phyloP scores from a whole-genome alignment of 2,888 invertebrate species.

The Endotricha flammealis region DNA sequence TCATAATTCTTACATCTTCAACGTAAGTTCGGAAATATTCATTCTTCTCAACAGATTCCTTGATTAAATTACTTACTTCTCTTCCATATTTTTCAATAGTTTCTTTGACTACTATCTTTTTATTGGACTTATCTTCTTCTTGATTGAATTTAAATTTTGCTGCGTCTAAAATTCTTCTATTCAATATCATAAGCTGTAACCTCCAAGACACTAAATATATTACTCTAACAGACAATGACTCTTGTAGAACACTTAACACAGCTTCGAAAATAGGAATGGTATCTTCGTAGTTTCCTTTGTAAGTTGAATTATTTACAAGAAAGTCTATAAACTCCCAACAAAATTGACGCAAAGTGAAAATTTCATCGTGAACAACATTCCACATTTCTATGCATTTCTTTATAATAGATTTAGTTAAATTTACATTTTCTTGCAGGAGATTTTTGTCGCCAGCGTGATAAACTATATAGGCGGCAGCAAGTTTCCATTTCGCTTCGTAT shows the following conservation, averaged over 20 bases:
- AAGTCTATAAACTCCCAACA: constrained; percentile 21
- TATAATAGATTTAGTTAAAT: constrained; percentile 24
- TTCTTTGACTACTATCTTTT: constrained; percentile 7
- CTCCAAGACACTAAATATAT: constrained; percentile 34
- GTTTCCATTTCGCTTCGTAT: constrained; percentile 30
- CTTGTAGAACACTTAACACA: constrained; percentile 22
- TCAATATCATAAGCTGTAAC: constrained; percentile 24
- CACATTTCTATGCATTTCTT: constrained; percentile 24
- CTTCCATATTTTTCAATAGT: constrained; percentile 22
- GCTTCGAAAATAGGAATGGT: constrained; percentile 24
- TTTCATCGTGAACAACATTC: constrained; percentile 17
- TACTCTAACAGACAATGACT: constrained; percentile 21
- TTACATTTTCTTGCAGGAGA: constrained; percentile 18
- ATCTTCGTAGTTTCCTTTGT: constrained; percentile 14
- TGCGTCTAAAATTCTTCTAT: constrained; percentile 19
- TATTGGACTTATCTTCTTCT: neutral
- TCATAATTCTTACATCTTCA: neutral
- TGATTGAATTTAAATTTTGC: constrained; percentile 8
- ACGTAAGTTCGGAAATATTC: constrained; percentile 10
- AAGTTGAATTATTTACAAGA: neutral
- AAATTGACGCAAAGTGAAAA: constrained; percentile 18
- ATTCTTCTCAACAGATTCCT: constrained; percentile 23
- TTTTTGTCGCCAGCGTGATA: constrained; percentile 16
- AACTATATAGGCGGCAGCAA: constrained; percentile 25
- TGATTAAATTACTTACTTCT: constrained; percentile 25